A percentile compares a stretch with the other conserved stretches of the same genome.
Conservation (phyloP, 2,888 invertebrate genomes). For the Epirrhoe alternata region DNA sequence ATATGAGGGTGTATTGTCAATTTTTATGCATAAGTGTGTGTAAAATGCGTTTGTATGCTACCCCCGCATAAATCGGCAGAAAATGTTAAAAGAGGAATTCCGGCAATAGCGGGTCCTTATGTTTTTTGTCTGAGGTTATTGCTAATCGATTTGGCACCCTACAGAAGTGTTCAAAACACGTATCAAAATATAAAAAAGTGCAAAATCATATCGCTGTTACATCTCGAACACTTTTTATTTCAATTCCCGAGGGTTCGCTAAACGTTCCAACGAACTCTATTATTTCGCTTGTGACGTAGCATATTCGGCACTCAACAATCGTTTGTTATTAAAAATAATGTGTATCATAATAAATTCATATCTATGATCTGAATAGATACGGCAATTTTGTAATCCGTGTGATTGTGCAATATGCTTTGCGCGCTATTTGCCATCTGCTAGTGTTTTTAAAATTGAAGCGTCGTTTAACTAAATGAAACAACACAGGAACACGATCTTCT, state of each 20-base stretch:
- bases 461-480: neutral
- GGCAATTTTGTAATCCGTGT: conserved; percentile 39
- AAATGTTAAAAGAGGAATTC: too few relatives aligned
- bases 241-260: conserved; percentile 83
- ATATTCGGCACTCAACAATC: conserved; percentile 75
- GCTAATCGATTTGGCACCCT: conserved; percentile 67
- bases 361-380: conserved; percentile 80
- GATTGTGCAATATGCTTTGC: conserved; percentile 29
- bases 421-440: conserved; percentile 21
- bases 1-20: too few relatives aligned
- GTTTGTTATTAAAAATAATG: conserved; percentile 82
- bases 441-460: neutral
- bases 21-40: too few relatives aligned
- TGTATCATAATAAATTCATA: conserved; percentile 84
- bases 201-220: conserved; percentile 84
- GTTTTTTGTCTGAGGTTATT: too few relatives aligned
- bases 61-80: too few relatives aligned
- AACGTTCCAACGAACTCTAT: conserved; percentile 83
- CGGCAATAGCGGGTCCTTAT: too few relatives aligned
- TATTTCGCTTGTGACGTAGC: conserved; percentile 83
- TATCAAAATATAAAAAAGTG: conserved; percentile 72
- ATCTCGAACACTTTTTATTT: conserved; percentile 83
- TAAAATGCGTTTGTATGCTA: too few relatives aligned
- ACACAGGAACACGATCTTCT: too few relatives aligned
- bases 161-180: conserved; percentile 73